phyloP scores from a whole-genome alignment of 2,797 vertebrate genomes.

The Acestrorhynchus altus region DNA sequence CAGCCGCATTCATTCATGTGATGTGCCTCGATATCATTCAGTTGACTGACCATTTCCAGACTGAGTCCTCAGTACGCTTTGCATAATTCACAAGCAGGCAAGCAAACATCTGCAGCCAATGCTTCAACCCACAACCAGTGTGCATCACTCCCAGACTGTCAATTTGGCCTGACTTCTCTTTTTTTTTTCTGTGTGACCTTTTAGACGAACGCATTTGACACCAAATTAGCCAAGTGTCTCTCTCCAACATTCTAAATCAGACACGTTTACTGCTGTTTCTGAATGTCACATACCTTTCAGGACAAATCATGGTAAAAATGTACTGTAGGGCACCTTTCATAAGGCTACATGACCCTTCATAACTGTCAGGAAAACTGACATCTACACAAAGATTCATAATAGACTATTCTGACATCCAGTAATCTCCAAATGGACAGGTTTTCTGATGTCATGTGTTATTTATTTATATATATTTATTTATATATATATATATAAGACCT shows the following conservation, averaged over 20 bases:
- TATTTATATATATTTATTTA: too few relatives aligned
- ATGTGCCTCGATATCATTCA: not conserved
- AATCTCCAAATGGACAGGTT: too few relatives aligned
- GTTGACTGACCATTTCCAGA: not conserved
- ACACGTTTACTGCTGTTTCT: not conserved
- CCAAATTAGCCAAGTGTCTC: constrained; percentile 22
- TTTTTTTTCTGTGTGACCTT: not conserved
- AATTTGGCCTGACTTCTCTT: not conserved
- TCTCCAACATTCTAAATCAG: not conserved
- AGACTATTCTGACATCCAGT: too few relatives aligned
- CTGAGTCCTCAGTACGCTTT: too few relatives aligned
- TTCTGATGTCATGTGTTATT: too few relatives aligned
- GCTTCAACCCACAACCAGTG: too few relatives aligned
- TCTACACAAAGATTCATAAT: too few relatives aligned
- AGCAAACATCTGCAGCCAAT: not conserved
- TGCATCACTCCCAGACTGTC: constrained; percentile 9
- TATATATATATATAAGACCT: too few relatives aligned
- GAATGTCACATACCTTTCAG: not conserved
- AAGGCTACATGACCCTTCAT: too few relatives aligned
- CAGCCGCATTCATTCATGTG: not conserved
- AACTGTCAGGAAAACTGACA: too few relatives aligned
- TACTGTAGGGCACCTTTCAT: too few relatives aligned
- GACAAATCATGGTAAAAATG: not conserved
- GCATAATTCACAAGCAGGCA: not conserved
- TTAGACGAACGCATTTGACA: constrained; percentile 22